Evolutionary conservation across 2,888 invertebrate genomes (phyloP), one percentile per base, ranked within the genome.

Genomic region (Drosophila kanekoi): DNA sequence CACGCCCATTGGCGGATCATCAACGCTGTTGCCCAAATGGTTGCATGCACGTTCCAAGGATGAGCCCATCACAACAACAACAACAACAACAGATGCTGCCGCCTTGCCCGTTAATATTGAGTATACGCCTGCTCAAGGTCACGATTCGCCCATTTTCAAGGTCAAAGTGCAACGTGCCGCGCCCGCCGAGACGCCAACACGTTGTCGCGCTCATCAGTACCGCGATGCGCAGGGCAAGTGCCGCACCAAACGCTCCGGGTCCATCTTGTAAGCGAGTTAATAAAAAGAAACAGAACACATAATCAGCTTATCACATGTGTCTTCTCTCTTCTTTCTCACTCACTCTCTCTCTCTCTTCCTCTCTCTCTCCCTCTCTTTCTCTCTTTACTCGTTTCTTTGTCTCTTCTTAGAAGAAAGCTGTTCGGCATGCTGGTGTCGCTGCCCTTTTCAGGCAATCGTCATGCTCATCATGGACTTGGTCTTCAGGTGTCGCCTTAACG

Each of bases 381-480:
- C 33, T 3, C 23, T 28, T 14, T 1, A 5, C 14, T 38, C 37
- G n/a, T 18, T 37, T 40, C 59, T 73, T 61, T 62, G 54, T 58
- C 56, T 58, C 33, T 20, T 6, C 40, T 33, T 10, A 86, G 91
- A 77, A 89, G 84, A 62, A 86, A 87, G 61, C 79, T 91, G 40
- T 82, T 90, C 51, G 80, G 79, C 66, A 87, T 90, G 85, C 68
- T 91, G 72, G 76, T 86, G 56, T 88, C 89, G 38, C 76, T 91
- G 72, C 86, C 90, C 63, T 87, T 89, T 77, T 72, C 75, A 53
- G 62, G 67, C 66, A 59, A 77, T 70, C 80, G 74, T 72, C 52
- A 59, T 44, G 47, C 45, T 48, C 63, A 67, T 48, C 63, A 67
- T 48, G 77, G 64, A 48, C 74, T 77, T 45, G 73, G 76, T 43